Base-by-base conservation (phyloP, 1,140 invertebrate genomes). In the Apis cerana region DNA sequence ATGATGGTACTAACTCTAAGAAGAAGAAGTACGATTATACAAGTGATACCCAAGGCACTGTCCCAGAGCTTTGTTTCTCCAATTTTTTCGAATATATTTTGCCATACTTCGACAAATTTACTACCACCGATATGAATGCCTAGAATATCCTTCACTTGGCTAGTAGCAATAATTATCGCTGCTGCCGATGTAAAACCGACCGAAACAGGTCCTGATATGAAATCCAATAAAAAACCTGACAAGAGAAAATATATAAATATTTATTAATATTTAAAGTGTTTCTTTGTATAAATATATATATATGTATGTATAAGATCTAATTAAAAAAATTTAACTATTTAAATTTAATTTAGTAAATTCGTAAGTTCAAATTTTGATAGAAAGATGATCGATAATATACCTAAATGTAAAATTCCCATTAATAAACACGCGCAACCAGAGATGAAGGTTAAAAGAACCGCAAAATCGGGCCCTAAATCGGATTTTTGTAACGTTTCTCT, bases 121-220 rank as follows among this genome's bases (percentile, higher is more conserved):
- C 95, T 95, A 0, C 95, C 96, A 0, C 94, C 92, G 80, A 96
- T 96, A 65, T 94, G 95, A 5, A 98, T 93, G 2, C 97, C 97
- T 2, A 97, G 94, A 62, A 98, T 95, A 89, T 97, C 96, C 92
- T 98, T 98, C 48, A 98, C 94, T 94, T 98, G 98, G 17, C 97
- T 97, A 68, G 97, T 96, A 9, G 97, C 97, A 68, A 98, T 98
- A 68, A 98, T 98, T 78, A 98, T 97, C 56, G 98, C 97, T 1
- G 97, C 98, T 0, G 98, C 98, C 17, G 97, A 97, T 0, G 97
- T 98, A 93, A 98, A 99, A 2, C 97, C 97, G 79, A 97, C 97
- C 21, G 98, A 98, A 27, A 98, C 98, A n/a, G 98, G 97, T 58
- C 97, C 96, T 50, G 97, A 98, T 87, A 99, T 98, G 94, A 98